Conservation (phyloP, 2,113 vertebrate genomes). For the Myxocyprinus asiaticus region DNA sequence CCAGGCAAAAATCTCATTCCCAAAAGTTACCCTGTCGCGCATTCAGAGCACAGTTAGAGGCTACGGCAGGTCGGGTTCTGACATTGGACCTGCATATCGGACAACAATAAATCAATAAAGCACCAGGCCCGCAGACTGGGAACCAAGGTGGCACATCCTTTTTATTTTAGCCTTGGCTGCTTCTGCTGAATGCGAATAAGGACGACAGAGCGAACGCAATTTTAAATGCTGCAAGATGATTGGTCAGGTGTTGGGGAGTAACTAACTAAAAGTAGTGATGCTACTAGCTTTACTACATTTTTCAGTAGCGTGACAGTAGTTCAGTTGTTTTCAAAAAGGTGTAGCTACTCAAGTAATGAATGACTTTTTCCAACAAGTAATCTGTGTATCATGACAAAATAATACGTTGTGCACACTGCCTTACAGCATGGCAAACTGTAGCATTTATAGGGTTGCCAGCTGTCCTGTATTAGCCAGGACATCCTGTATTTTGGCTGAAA, state of each 20-base stretch:
- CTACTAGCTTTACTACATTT: too few species aligned
- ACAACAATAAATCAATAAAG: slow-evolving; percentile 53
- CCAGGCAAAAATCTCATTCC: slow-evolving; percentile 44
- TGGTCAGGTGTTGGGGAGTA: slow-evolving; percentile 3
- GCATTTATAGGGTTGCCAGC: too few species aligned
- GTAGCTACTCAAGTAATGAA: too few species aligned
- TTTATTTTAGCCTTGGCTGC: slow-evolving; percentile 26
- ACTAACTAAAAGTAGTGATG: background rate
- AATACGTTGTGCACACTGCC: too few species aligned
- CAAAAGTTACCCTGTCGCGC: slow-evolving; percentile 46
- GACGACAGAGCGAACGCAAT: background rate
- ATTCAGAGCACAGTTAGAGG: slow-evolving; percentile 53
- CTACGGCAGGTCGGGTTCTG: slow-evolving; percentile 52
- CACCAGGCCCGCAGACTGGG: slow-evolving; percentile 14
- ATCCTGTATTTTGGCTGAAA: too few species aligned
- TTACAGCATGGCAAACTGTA: too few species aligned
- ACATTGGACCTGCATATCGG: slow-evolving; percentile 56
- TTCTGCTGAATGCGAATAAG: slow-evolving; percentile 40
- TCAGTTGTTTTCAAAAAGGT: too few species aligned
- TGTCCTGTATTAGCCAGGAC: too few species aligned
- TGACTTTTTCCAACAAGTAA: too few species aligned
- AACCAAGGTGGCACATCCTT: slow-evolving; percentile 5
- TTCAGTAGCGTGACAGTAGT: too few species aligned
- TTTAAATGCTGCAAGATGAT: background rate
- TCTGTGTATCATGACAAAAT: too few species aligned